Evolutionary conservation across 1,140 invertebrate genomes (phyloP), one percentile per base, ranked within the genome.

Genomic region (Penaeus chinensis): DNA sequence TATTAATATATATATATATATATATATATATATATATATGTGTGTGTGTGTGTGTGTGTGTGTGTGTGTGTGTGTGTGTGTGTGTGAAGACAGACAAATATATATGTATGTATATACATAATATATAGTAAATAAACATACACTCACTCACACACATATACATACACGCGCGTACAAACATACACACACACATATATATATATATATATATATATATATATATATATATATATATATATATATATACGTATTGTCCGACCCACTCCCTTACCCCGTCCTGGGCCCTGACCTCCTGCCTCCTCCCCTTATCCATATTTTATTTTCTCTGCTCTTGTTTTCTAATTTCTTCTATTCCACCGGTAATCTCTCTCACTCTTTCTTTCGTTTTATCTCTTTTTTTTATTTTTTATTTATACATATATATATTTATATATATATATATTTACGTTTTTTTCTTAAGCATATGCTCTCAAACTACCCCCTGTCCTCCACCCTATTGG

Each of bases 321-420:
- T 32, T 32, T 32, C 32, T 32, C 32, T 32, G 1, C 32, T 32
- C 32, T 32, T 32, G 32, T 32, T 32, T 32, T 32, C 32, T 2
- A 32, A 32, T 32, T 32, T 32, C 32, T 32, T 32, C 32, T 32
- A 1, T 32, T 32, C 32, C 32, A 1, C 32, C 32, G 32, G 32
- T 32, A 32, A 2, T 32, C 32, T 32, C 32, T 32, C 32, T 32
- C 2, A 2, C 32, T 32, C 32, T 1, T 32, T 32, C 32, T 32
- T 66, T 66, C 63, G 19, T n/a, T 66, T n/a, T n/a, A 20, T 66
- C 63, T n/a, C n/a, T 66, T n/a, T n/a, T n/a, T n/a, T 65, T 65
- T n/a, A 16, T 65, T 65, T n/a, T 18, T 18, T 65, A 16, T n/a
- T 65, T 65, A 16, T n/a, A 18, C n/a, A 18, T n/a, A 66, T n/a